Conservation (phyloP, 2,797 vertebrate species). For the Hybognathus amarus region DNA sequence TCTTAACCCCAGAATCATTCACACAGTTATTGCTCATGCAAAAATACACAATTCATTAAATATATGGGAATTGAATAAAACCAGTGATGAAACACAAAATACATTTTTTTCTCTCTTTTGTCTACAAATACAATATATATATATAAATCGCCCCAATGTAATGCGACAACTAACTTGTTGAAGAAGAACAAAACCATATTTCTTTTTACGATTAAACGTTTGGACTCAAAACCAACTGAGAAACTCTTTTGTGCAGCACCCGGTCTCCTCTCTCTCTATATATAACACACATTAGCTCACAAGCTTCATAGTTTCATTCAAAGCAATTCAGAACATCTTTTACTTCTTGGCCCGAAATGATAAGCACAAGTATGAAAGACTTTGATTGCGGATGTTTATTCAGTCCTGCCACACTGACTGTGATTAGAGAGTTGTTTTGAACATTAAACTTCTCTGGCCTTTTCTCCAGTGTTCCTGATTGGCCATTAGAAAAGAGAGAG, state of each 20-base stretch:
- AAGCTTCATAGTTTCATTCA: slow-evolving; percentile 64
- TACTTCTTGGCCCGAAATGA: slow-evolving; percentile 63
- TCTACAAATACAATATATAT: not conserved
- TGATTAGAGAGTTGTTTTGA: slow-evolving; percentile 46
- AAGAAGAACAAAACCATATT: not conserved
- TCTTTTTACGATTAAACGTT: not conserved
- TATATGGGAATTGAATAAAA: not conserved
- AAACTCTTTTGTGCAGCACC: not conserved
- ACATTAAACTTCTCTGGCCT: slow-evolving; percentile 42
- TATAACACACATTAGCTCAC: slow-evolving; percentile 58
- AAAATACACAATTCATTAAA: not conserved
- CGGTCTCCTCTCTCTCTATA: not conserved
- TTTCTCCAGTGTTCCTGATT: slow-evolving; percentile 40
- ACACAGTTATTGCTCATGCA: not conserved
- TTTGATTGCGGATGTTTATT: slow-evolving; percentile 51
- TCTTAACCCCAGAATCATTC: not conserved
- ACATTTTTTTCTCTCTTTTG: not conserved
- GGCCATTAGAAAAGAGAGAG: slow-evolving; percentile 34
- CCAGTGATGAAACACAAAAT: not conserved
- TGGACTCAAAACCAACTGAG: not conserved
- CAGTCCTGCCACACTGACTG: slow-evolving; percentile 38
- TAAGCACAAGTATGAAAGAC: slow-evolving; percentile 33
- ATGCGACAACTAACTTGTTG: not conserved
- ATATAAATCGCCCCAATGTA: not conserved
- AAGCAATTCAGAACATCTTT: slow-evolving; percentile 66